Evolutionary conservation across 1,140 invertebrate genomes (phyloP).

Genomic region (Platorchestia sp.): DNA sequence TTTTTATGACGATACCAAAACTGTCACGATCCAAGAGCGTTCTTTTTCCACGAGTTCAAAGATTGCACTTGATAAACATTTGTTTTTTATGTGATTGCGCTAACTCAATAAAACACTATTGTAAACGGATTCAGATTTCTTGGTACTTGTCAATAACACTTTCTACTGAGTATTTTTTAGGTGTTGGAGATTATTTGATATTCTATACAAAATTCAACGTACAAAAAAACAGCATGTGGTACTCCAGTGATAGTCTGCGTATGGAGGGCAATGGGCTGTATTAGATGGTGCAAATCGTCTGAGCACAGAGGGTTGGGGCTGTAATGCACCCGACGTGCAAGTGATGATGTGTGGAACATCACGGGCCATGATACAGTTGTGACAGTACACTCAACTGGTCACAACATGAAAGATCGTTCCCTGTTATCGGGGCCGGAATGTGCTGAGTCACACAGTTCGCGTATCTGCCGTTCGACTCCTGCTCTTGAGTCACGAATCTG

Average conservation of each 20-base stretch:
- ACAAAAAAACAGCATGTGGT: background rate
- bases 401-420: background rate
- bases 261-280: background rate
- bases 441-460: background rate
- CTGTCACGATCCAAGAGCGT: background rate
- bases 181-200: background rate
- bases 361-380: background rate
- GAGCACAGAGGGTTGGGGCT: too few relatives aligned
- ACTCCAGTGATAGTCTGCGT: background rate
- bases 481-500: background rate
- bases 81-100: too few relatives aligned
- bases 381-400: background rate
- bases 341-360: background rate
- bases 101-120: background rate
- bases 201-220: background rate
- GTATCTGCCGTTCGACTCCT: background rate
- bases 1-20: background rate
- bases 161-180: background rate
- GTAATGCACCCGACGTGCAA: background rate
- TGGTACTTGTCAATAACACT: background rate
- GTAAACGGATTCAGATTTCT: background rate
- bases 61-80: background rate
- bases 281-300: background rate
- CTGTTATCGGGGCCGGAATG: background rate
- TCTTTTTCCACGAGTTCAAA: background rate